Base-by-base conservation (phyloP, 2,888 invertebrate genomes). In the Tridacna gigas region DNA sequence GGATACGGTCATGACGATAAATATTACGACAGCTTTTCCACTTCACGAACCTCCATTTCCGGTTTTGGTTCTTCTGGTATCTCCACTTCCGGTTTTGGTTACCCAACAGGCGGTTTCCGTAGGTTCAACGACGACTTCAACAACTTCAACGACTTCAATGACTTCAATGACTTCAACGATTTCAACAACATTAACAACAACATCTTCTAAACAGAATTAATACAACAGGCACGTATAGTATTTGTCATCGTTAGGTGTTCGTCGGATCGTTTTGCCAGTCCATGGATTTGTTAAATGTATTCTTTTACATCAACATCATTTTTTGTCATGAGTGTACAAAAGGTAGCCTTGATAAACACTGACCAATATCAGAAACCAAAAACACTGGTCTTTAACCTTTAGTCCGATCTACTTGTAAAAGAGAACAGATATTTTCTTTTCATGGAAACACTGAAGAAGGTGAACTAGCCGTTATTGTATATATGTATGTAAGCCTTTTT, bases 71-170 rank as follows among this genome's bases (percentile, higher is more conserved):
- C 51, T 22, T 45, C 69, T 22, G 69, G 69, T 18, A 28, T 69
- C 45, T 48, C 45, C 18, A 48, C 47, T n/a, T 7, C 47, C 20
- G 74, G 74, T 48, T 25, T 74, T 7, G 74, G 74, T 26, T 25
- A 51, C 56, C 73, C 51, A n/a, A 37, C 37, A 25, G 56, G 73
- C 18, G 73, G 73, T 56, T 26, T 74, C 22, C 37, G 74, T 61
- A 22, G 74, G 26, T 25, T n/a, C 18, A 12, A 22, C 26, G 37
- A 73, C 26, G 60, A 73, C 26, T 28, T 51, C 51, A 66, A 77
- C 77, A 51, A 77, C 77, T 48, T 28, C 26, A 51, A 67, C 20
- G 69, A 69, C 20, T 56, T 60, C 60, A 77, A 73, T 26, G 18
- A 60, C 7, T 26, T 69, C 56, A 66, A 77, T 67, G 45, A 65